Conservation (phyloP, 2,888 invertebrate genomes). For the Eupithecia centaureata region DNA sequence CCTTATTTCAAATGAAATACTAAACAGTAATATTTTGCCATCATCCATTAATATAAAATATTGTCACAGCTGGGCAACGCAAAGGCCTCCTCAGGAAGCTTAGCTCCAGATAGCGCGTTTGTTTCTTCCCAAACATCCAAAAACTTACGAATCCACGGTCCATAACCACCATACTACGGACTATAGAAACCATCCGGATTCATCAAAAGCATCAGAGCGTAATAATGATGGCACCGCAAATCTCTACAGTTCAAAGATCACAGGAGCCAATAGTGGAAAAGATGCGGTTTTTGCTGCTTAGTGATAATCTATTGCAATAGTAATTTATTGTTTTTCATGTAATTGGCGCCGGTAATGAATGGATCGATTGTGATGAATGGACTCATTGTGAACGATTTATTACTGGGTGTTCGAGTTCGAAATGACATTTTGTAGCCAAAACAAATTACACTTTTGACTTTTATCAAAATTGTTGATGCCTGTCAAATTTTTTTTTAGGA, state of each 20-base stretch:
- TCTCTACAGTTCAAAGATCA: conserved; percentile 32
- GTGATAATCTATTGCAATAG: conserved; percentile 2
- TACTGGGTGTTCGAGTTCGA: neutral
- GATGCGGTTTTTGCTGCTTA: conserved; percentile 17
- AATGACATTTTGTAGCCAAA: neutral
- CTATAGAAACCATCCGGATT: neutral
- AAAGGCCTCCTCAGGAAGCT: no score
- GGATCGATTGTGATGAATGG: conserved; percentile 48
- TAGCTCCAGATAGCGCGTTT: no score
- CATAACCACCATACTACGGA: no score
- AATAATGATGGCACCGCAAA: conserved; percentile 4
- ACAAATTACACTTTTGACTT: neutral
- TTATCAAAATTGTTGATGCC: neutral
- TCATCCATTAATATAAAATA: no score
- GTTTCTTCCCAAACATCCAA: no score
- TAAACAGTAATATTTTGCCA: neutral
- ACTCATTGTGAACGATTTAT: conserved; percentile 1
- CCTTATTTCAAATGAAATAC: neutral
- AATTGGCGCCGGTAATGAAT: conserved; percentile 53
- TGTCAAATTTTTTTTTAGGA: no score
- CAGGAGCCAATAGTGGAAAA: neutral
- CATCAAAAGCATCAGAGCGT: neutral
- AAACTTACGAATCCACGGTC: conserved; percentile 5
- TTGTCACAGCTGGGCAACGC: no score
- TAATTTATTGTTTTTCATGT: conserved; percentile 33